phyloP scores from a whole-genome alignment of 2,797 vertebrate species.

The Hypotaenidia philippensis region DNA sequence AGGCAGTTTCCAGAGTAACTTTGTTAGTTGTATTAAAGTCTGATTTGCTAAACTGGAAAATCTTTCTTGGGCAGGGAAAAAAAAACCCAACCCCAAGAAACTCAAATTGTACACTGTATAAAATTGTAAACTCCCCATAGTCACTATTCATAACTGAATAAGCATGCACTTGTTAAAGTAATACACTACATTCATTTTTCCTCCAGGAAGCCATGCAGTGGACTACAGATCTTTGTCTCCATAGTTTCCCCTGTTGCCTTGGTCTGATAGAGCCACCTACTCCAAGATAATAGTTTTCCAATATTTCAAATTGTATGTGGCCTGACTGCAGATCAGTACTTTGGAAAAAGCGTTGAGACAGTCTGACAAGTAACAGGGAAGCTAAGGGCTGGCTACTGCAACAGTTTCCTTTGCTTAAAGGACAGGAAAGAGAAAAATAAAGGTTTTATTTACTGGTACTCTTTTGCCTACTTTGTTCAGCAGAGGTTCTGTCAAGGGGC shows the following conservation, averaged over 20 bases:
- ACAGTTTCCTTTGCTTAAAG: not conserved
- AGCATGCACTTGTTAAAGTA: not conserved
- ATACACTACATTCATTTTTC: not conserved
- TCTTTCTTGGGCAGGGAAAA: not conserved
- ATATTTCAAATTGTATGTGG: not conserved
- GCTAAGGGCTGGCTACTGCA: not conserved
- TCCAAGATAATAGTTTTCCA: not conserved
- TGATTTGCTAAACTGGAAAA: not conserved
- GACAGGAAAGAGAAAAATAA: not conserved
- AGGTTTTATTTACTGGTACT: not conserved
- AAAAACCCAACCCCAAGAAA: too few species aligned
- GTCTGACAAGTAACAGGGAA: not conserved
- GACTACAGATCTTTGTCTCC: not conserved
- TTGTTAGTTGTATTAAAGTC: not conserved
- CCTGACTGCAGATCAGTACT: not conserved
- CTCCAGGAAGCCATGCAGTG: not conserved
- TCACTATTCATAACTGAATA: not conserved
- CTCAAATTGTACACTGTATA: not conserved
- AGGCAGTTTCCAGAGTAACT: not conserved
- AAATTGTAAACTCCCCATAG: not conserved
- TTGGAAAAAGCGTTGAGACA: not conserved
- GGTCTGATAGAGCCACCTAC: not conserved
- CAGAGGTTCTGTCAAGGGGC: not conserved
- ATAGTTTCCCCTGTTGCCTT: not conserved
- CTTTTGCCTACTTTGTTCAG: not conserved